These are phyloP conservation scores for Alloscopus bannaensis DNA, from an alignment of 2,888 invertebrate species.

Conservation along the genomic window DNA sequence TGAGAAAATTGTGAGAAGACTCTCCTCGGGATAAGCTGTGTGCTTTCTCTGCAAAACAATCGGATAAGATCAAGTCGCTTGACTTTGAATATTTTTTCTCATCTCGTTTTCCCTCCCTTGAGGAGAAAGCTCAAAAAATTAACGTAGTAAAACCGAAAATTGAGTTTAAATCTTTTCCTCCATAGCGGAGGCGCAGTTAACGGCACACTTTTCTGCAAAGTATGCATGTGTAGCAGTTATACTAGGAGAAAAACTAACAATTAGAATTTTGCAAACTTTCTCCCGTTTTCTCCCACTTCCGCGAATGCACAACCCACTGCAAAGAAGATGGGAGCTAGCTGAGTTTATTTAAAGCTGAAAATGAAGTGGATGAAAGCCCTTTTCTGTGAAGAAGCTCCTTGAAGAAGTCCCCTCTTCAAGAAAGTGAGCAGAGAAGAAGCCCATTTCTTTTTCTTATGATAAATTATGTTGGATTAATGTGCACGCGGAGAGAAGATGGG, in stretches of 20 bases:
- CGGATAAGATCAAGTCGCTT: neutral
- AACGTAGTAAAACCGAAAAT: no score
- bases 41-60: neutral
- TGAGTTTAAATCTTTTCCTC: neutral
- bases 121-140: no score
- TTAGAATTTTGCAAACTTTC: no score
- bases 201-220: neutral
- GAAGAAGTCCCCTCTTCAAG: neutral
- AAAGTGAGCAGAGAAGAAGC: neutral
- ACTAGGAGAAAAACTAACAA: neutral
- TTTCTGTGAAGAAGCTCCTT: neutral
- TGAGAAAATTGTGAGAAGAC: neutral
- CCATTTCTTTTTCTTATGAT: conserved; percentile 25
- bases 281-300: neutral
- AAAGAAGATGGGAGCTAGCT: neutral
- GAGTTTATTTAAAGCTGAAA: neutral
- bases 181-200: neutral
- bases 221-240: neutral
- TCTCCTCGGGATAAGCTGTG: no score
- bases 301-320: neutral
- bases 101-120: neutral
- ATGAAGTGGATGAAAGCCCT: conserved; percentile 42
- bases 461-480: conserved; percentile 35
- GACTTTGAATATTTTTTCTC: neutral
- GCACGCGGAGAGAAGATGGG: conserved; percentile 14